Evolutionary conservation across 1,140 invertebrate genomes (phyloP).

Genomic region (Helicoverpa zea): DNA sequence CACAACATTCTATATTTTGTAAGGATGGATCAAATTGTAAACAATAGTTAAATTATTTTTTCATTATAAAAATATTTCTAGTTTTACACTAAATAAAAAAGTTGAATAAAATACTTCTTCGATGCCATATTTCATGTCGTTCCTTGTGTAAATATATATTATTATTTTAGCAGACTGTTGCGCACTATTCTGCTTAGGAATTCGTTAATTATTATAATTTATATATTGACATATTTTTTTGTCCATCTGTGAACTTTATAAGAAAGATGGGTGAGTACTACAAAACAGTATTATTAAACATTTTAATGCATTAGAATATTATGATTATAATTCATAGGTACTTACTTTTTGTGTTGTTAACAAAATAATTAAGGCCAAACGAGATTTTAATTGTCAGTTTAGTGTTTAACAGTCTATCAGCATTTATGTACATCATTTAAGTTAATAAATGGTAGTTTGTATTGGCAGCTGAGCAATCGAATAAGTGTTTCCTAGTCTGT

Average conservation of each 20-base stretch:
- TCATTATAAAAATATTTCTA: background rate
- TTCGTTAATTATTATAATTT: background rate
- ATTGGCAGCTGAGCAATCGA: conserved; percentile 28
- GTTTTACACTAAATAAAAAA: conserved; percentile 5
- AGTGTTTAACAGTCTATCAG: conserved; percentile 18
- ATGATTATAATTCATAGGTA: too few relatives aligned
- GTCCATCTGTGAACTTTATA: too few relatives aligned
- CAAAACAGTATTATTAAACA: too few relatives aligned
- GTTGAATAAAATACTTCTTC: conserved; percentile 8
- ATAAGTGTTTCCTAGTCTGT: conserved; percentile 49
- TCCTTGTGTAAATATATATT: conserved; percentile 23
- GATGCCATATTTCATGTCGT: conserved; percentile 41
- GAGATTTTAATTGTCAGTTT: conserved; percentile 16
- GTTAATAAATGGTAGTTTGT: background rate
- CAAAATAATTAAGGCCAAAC: background rate
- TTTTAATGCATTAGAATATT: too few relatives aligned
- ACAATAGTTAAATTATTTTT: background rate
- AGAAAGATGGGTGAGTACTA: too few relatives aligned
- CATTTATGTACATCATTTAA: conserved; percentile 23
- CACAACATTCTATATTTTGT: background rate
- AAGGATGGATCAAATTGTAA: conserved; percentile 9
- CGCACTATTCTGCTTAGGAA: conserved; percentile 1
- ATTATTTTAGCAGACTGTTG: conserved; percentile 13
- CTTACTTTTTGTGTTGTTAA: background rate
- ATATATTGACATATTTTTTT: too few relatives aligned